These are phyloP conservation scores for Aviceda subcristata DNA, from an alignment of 2,113 vertebrate genomes.

Conservation along the genomic window DNA sequence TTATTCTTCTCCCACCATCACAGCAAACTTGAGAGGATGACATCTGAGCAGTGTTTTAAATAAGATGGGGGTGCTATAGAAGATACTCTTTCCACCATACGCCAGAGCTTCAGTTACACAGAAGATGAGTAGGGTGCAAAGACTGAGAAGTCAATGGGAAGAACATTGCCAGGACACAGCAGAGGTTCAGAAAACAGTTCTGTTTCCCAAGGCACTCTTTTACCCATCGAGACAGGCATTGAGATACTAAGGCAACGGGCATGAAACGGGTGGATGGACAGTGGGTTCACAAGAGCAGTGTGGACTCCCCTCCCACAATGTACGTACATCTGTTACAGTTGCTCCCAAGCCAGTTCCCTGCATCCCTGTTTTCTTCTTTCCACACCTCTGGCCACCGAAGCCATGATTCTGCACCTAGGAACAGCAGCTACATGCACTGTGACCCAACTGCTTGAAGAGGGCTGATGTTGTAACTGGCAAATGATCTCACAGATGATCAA, in stretches of 20 bases:
- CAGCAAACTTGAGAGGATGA: not conserved
- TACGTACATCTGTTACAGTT: not conserved
- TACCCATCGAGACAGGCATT: not conserved
- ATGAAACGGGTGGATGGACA: not conserved
- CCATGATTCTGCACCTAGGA: not conserved
- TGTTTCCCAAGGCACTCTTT: not conserved
- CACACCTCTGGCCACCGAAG: not conserved
- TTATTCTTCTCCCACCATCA: not conserved
- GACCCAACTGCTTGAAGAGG: not conserved
- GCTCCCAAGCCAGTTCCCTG: not conserved
- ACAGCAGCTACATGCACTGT: not conserved
- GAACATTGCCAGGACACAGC: not conserved
- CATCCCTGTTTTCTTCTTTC: not conserved
- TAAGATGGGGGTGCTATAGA: not conserved
- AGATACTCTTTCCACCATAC: not conserved
- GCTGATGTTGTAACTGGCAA: not conserved
- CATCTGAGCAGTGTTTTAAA: not conserved
- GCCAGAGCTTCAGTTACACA: slow-evolving; percentile 46
- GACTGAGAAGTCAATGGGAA: not conserved
- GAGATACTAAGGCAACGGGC: not conserved
- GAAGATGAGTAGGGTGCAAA: slow-evolving; percentile 1
- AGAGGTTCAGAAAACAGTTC: not conserved
- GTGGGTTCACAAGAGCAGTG: not conserved
- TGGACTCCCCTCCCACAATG: not conserved
- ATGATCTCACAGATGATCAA: not conserved